Percentiles rank a stretch among this genome's conserved stretches.
Conservation (phyloP, 2,888 invertebrate species). For the Aricia artaxerxes region DNA sequence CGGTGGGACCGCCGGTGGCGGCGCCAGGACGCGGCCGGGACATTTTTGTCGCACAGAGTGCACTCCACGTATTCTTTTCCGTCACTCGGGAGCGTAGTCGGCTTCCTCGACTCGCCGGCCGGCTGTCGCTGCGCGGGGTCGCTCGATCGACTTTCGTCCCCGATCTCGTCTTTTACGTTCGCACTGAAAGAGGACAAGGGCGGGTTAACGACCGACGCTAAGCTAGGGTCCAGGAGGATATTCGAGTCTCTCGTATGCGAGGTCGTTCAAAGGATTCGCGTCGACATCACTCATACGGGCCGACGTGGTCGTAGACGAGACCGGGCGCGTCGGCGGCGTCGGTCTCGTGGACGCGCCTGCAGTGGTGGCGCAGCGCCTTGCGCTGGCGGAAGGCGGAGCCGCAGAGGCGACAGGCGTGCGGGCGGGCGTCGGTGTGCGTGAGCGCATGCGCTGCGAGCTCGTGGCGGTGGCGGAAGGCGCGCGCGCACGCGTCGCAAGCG, state of each 20-base stretch:
- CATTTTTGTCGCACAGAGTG: constrained; percentile 59
- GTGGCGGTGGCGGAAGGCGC: constrained; percentile 80
- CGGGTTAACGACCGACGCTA: not conserved
- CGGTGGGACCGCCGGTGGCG: constrained; percentile 72
- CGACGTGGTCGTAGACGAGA: constrained; percentile 34
- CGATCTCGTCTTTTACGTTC: not conserved
- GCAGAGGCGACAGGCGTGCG: constrained; percentile 78
- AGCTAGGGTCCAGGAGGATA: not conserved
- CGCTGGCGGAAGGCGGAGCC: constrained; percentile 79
- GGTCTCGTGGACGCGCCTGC: constrained; percentile 66
- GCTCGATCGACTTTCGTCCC: not conserved
- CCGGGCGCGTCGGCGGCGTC: constrained; percentile 39
- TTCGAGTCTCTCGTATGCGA: not conserved
- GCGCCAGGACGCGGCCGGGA: constrained; percentile 56
- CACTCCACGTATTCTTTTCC: constrained; percentile 56
- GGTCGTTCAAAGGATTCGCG: not conserved
- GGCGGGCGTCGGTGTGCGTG: constrained; percentile 77
- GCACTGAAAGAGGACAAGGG: not conserved
- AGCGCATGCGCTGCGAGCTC: constrained; percentile 78
- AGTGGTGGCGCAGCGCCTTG: constrained; percentile 59
- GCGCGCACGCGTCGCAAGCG: constrained; percentile 79
- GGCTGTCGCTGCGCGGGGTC: not conserved
- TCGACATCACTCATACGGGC: constrained; percentile 36
- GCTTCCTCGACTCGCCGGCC: constrained; percentile 23
- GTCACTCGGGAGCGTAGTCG: constrained; percentile 39